Conservation (phyloP, 2,797 vertebrate species). For the Pipistrellus kuhlii region DNA sequence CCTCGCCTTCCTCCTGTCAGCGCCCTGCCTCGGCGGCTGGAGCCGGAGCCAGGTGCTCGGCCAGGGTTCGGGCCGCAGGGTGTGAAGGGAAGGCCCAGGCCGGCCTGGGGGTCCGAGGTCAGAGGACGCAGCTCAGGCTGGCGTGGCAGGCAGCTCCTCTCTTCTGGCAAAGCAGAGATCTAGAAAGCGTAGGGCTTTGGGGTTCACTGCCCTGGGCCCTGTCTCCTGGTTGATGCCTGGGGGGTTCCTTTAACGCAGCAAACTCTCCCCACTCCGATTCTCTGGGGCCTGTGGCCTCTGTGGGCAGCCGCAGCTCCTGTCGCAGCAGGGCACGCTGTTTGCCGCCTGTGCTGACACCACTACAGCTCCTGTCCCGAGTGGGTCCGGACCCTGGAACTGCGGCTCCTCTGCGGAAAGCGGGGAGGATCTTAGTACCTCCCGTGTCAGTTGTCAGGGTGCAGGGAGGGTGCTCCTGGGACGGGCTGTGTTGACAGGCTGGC, state of each 20-base stretch:
- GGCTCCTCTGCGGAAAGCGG: not conserved
- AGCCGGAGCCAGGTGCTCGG: not conserved
- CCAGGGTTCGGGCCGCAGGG: not conserved
- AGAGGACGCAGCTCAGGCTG: not conserved
- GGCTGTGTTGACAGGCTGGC: not conserved
- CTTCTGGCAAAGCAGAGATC: not conserved
- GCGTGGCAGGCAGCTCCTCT: not conserved
- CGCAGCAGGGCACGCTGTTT: not conserved
- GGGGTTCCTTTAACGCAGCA: not conserved
- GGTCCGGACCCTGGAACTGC: not conserved
- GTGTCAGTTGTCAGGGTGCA: not conserved
- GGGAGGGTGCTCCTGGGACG: not conserved
- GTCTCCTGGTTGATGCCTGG: not conserved
- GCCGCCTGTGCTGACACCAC: not conserved
- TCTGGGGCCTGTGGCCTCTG: not conserved
- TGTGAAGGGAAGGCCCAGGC: not conserved
- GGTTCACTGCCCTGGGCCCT: not conserved
- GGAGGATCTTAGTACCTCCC: fast-evolving
- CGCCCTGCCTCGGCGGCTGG: not conserved
- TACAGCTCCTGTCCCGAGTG: not conserved
- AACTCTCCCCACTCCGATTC: not conserved
- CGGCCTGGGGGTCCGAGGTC: not conserved
- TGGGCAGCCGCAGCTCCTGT: not conserved
- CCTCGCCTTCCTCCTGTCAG: not conserved
- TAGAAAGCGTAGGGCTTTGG: not conserved